These are phyloP conservation scores for Enteromius unitaeniatus DNA, from an alignment of 2,797 vertebrate species.

Conservation along the genomic window DNA sequence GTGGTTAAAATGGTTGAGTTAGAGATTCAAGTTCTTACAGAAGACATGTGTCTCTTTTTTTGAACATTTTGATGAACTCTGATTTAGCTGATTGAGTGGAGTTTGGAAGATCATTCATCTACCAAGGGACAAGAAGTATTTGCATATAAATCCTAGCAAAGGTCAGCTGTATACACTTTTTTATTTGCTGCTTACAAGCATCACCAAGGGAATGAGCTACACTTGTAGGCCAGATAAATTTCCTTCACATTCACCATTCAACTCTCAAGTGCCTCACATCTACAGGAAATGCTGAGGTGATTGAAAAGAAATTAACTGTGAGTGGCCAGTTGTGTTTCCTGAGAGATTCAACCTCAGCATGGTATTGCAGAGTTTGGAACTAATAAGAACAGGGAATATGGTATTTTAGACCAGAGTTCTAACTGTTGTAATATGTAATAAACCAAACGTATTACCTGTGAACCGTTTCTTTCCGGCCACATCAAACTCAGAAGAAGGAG, in stretches of 20 bases:
- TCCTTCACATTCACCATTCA: conserved; percentile 28
- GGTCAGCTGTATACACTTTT: conserved; percentile 19
- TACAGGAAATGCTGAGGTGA: conserved; percentile 38
- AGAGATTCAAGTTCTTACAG: not conserved
- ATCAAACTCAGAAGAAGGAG: conserved; percentile 86
- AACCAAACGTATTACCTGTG: conserved; percentile 79
- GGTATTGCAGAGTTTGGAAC: conserved; percentile 20
- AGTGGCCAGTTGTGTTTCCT: conserved; percentile 29
- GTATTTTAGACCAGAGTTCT: conserved; percentile 4
- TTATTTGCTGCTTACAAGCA: conserved; percentile 17
- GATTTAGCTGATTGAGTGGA: conserved; percentile 5
- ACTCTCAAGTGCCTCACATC: conserved; percentile 39
- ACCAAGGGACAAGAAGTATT: not conserved
- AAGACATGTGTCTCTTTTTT: not conserved
- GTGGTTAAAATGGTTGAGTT: not conserved
- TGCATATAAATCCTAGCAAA: conserved; percentile 18
- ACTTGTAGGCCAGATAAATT: conserved; percentile 30
- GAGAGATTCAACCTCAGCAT: conserved; percentile 20
- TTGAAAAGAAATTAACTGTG: conserved; percentile 30
- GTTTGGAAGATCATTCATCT: conserved; percentile 1
- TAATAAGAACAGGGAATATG: not conserved
- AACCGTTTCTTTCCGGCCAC: conserved; percentile 91
- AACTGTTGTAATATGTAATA: not conserved
- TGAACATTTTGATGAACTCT: not conserved
- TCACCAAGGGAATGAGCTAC: conserved; percentile 17